Percentiles rank a stretch among this genome's conserved stretches.
phyloP scores from a whole-genome alignment of 2,888 invertebrate species.

The Dolomedes plantarius region DNA sequence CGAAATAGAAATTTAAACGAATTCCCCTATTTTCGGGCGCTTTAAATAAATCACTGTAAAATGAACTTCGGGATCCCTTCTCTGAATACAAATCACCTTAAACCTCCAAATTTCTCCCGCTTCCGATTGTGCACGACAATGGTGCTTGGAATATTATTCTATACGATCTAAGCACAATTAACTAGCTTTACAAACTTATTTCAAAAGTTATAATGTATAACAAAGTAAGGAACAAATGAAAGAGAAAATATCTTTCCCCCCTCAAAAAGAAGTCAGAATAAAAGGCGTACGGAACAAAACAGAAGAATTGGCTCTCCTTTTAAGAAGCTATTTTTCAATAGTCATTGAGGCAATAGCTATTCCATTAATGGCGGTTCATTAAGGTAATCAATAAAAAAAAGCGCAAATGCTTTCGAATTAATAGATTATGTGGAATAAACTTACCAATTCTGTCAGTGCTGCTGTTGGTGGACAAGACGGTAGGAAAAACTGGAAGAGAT shows the following conservation, averaged over 20 bases:
- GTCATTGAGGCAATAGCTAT: constrained; percentile 10
- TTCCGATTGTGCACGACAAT: neutral
- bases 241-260: neutral
- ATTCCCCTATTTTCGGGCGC: neutral
- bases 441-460: neutral
- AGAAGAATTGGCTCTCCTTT: neutral
- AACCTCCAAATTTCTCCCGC: neutral
- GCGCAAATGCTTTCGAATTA: neutral
- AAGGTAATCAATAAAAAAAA: neutral
- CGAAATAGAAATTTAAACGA: neutral
- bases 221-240: neutral
- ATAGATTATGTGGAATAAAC: neutral
- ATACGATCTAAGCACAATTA: neutral
- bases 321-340: constrained; percentile 4
- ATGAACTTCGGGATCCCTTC: neutral
- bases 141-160: neutral
- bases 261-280: neutral
- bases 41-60: neutral
- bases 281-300: constrained; percentile 7
- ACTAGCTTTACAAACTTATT: neutral
- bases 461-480: neutral
- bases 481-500: neutral
- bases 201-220: neutral
- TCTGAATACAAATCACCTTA: constrained; percentile 6
- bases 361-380: neutral